Evolutionary conservation across 1,140 invertebrate species (phyloP), one percentile per base, ranked within the genome.

Genomic region (Drosophila lacertosa): DNA sequence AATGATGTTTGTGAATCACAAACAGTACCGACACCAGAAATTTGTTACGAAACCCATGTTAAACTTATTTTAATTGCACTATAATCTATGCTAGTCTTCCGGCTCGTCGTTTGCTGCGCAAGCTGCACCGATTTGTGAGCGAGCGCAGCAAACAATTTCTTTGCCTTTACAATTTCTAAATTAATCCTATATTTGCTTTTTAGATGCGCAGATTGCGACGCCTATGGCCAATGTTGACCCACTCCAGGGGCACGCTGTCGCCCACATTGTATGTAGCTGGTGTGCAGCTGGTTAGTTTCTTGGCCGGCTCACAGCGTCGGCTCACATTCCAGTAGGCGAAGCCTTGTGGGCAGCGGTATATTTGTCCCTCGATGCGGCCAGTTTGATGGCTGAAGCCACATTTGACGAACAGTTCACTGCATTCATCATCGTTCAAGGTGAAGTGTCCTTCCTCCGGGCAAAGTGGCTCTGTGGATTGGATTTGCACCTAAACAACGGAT

Each of bases 301-400:
- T 69, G 7, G 74, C 48, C 2, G 79, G 86, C 91, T 97, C 95
- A 77, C 96, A 97, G 78, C 94, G 93, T 89, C 94, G 93, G 62
- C 95, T 96, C 1, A 95, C 93, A 33, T 94, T 93, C 95, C 95
- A 97, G 79, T 95, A 97, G 0, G 94, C 92, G 74, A 94, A 96
- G 6, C 94, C 94, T 86, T 94, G 91, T 0, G 96, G 96, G 92
- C 96, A 97, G 80, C 95, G 94, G 89, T 95, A 95, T 6, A 97
- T 91, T 60, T 94, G 94, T 6, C 95, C 96, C 82, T 94, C 93
- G 67, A 97, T 91, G 51, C 89, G 93, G 40, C 91, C 89, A 0
- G 81, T 90, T 40, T 92, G 89, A 57, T 83, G 77, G 5, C 91
- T 91, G 79, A 91, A 92, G 66, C 92, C 91, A 88, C 96, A 97